Evolutionary conservation across 2,797 vertebrate species (phyloP).

Genomic region (Poeciliopsis presidionis): DNA sequence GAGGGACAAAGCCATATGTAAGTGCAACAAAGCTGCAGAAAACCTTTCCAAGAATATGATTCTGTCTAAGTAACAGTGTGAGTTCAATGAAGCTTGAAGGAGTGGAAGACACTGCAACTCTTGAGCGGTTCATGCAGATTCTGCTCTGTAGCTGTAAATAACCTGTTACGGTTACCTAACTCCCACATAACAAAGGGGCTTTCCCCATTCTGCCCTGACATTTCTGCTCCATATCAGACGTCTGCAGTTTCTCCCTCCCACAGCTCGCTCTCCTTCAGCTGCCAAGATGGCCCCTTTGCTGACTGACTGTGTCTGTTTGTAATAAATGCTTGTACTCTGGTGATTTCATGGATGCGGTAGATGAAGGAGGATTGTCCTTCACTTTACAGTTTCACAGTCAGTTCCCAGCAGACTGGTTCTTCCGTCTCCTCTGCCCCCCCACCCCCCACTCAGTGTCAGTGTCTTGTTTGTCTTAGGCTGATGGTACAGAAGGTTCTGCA

Average conservation of each 20-base stretch:
- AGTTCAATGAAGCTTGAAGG: conserved; percentile 36
- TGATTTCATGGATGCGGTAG: conserved; percentile 44
- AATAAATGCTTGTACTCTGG: conserved; percentile 23
- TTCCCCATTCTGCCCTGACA: conserved; percentile 63
- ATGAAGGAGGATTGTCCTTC: conserved; percentile 54
- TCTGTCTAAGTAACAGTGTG: conserved; percentile 15
- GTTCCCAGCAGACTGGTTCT: conserved; percentile 41
- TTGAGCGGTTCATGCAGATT: conserved; percentile 36
- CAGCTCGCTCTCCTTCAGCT: conserved; percentile 56
- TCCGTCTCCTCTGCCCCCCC: conserved; percentile 24
- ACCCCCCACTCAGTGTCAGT: conserved; percentile 71
- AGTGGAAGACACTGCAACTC: conserved; percentile 7
- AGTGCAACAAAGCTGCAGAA: conserved; percentile 39
- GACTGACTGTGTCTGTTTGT: conserved; percentile 28
- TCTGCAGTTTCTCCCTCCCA: conserved; percentile 67
- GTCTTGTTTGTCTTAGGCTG: conserved; percentile 86
- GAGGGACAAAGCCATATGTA: conserved; percentile 83
- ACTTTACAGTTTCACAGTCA: conserved; percentile 58
- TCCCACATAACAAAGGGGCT: conserved; percentile 60
- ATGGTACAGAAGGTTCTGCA: conserved; percentile 95
- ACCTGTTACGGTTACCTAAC: conserved; percentile 35
- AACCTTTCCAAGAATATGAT: conserved; percentile 3
- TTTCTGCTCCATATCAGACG: conserved; percentile 74
- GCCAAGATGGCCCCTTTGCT: conserved; percentile 70
- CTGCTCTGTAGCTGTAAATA: conserved; percentile 50